Evolutionary conservation across 2,888 invertebrate species (phyloP).

Genomic region (Ectropis crepuscularia): DNA sequence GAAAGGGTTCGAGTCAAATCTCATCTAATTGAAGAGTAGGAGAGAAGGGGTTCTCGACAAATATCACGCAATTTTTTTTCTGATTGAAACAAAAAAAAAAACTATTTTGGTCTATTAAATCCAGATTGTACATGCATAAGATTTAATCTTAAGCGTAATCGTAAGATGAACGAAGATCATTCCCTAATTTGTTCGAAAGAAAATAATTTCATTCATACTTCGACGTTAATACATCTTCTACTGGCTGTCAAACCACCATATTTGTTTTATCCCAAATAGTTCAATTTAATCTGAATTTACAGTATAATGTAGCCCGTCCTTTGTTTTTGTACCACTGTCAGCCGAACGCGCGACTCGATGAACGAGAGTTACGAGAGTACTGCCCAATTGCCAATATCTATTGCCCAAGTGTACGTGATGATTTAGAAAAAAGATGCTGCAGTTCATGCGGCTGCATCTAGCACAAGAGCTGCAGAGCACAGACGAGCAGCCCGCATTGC

Average conservation of each 20-base stretch:
- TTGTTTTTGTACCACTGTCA: conserved; percentile 12
- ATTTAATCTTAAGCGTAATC: conserved; percentile 16
- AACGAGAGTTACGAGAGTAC: conserved; percentile 26
- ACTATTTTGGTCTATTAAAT: conserved; percentile 11
- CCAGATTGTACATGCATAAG: conserved; percentile 16
- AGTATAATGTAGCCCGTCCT: background rate
- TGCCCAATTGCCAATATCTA: too few species aligned
- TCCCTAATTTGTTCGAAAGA: conserved; percentile 5
- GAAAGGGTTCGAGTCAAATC: too few species aligned
- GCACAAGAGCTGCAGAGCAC: too few species aligned
- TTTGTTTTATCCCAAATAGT: conserved; percentile 31
- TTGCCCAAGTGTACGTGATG: too few species aligned
- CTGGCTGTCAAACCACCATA: conserved; percentile 32
- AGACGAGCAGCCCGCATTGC: too few species aligned
- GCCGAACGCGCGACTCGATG: conserved; percentile 26
- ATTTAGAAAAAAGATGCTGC: too few species aligned
- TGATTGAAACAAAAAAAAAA: conserved; percentile 3
- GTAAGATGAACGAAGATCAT: conserved; percentile 20
- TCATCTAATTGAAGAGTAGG: too few species aligned
- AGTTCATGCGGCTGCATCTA: too few species aligned
- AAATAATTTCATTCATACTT: conserved; percentile 31
- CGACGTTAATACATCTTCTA: conserved; percentile 32
- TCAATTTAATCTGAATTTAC: conserved; percentile 4
- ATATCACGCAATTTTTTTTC: too few species aligned
- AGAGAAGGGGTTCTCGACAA: too few species aligned